Evolutionary conservation across 2,113 vertebrate genomes (phyloP).

Genomic region (Suncus etruscus): DNA sequence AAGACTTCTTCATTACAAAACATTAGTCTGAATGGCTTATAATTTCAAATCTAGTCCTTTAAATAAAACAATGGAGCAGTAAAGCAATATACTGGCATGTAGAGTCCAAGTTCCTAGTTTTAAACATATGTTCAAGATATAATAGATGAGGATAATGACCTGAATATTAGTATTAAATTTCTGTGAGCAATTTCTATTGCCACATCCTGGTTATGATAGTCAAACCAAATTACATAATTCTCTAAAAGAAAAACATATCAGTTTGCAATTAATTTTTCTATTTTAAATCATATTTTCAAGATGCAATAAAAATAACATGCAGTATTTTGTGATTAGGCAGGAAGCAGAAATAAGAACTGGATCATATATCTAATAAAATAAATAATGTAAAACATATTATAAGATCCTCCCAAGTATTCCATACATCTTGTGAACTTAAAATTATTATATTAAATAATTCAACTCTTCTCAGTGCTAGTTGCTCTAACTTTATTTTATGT

Average conservation of each 20-base stretch:
- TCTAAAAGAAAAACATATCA: conserved; percentile 32
- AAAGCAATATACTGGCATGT: neutral
- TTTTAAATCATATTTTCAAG: conserved; percentile 47
- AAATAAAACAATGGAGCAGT: neutral
- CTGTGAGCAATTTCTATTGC: neutral
- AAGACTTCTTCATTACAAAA: conserved; percentile 9
- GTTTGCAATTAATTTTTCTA: conserved; percentile 42
- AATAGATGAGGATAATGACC: conserved; percentile 27
- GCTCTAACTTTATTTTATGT: neutral
- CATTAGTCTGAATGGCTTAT: neutral
- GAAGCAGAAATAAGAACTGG: conserved; percentile 59
- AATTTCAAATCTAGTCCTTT: conserved; percentile 17
- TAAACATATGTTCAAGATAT: neutral
- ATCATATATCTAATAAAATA: conserved; percentile 61
- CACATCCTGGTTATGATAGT: neutral
- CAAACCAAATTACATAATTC: conserved; percentile 23
- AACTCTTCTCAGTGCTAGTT: neutral
- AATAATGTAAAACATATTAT: conserved; percentile 38
- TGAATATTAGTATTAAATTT: conserved; percentile 45
- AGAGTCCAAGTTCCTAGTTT: conserved; percentile 19
- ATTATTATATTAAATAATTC: conserved; percentile 43
- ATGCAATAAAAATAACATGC: conserved; percentile 39
- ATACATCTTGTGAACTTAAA: conserved; percentile 55
- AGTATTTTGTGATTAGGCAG: conserved; percentile 46
- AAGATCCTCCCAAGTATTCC: neutral